phyloP scores from a whole-genome alignment of 2,888 invertebrate species.

The Entomobrya multifasciata region DNA sequence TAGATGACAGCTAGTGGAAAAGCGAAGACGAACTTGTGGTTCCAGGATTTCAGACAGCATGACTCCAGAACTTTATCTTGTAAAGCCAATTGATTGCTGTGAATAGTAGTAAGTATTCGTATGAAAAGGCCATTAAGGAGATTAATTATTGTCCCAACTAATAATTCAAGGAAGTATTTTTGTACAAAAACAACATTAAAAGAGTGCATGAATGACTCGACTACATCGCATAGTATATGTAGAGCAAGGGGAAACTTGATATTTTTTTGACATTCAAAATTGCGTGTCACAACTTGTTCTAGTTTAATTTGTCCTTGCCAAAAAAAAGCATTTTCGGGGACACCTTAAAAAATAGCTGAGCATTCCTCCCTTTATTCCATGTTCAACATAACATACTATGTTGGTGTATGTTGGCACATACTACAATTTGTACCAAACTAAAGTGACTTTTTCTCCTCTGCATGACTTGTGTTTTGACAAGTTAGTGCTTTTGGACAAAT shows the following conservation, averaged over 20 bases:
- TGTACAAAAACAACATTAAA: too few species aligned
- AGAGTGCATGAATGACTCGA: too few species aligned
- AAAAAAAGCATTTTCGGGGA: neutral
- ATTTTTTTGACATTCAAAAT: conserved; percentile 25
- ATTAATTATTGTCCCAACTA: conserved; percentile 58
- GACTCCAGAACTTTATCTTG: neutral
- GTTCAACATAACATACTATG: neutral
- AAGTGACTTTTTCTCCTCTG: neutral
- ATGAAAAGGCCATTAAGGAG: conserved; percentile 44
- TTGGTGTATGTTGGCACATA: neutral
- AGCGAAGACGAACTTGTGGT: too few species aligned
- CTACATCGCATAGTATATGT: too few species aligned
- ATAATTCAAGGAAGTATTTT: neutral
- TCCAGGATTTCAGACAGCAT: neutral
- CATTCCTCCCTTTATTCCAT: neutral
- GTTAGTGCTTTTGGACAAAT: neutral
- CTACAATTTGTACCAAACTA: neutral
- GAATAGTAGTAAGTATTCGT: neutral
- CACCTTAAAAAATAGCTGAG: conserved; percentile 14
- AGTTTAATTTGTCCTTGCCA: conserved; percentile 63
- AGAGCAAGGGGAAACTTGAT: too few species aligned
- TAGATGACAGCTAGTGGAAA: too few species aligned
- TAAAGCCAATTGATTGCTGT: neutral
- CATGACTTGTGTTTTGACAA: neutral
- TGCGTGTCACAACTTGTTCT: conserved; percentile 57